Evolutionary conservation across 2,888 invertebrate genomes (phyloP).

Genomic region (Cosmia pyralina): DNA sequence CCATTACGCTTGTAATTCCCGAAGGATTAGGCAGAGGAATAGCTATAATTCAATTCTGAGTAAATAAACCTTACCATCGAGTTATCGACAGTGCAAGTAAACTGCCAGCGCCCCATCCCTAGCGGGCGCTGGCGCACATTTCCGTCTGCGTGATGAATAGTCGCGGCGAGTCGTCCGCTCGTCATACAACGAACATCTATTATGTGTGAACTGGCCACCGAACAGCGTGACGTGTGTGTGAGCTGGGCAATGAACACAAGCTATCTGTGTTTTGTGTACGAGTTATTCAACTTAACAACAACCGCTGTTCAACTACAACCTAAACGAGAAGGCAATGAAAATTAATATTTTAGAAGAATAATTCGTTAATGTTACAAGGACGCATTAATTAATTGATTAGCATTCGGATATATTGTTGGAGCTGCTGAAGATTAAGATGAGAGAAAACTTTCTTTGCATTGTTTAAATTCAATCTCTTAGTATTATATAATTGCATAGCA

Average conservation of each 20-base stretch:
- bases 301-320: background rate
- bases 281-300: conserved; percentile 13
- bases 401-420: too few relatives aligned
- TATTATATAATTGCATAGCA: too few relatives aligned
- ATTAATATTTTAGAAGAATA: background rate
- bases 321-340: background rate
- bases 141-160: conserved; percentile 70
- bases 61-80: background rate
- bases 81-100: conserved; percentile 17
- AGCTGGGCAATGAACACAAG: background rate
- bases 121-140: conserved; percentile 64
- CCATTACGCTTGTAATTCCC: background rate
- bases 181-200: conserved; percentile 60
- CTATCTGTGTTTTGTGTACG: conserved; percentile 7
- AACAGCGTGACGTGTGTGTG: conserved; percentile 15
- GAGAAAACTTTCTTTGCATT: too few relatives aligned
- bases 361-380: too few relatives aligned
- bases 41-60: background rate
- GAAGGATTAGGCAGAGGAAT: background rate
- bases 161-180: conserved; percentile 62
- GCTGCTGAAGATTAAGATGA: too few relatives aligned
- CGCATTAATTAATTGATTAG: too few relatives aligned
- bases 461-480: too few relatives aligned
- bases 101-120: conserved; percentile 34
- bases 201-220: conserved; percentile 49